Evolutionary conservation across 2,797 vertebrate genomes (phyloP).

Genomic region (Tragopan temminckii): DNA sequence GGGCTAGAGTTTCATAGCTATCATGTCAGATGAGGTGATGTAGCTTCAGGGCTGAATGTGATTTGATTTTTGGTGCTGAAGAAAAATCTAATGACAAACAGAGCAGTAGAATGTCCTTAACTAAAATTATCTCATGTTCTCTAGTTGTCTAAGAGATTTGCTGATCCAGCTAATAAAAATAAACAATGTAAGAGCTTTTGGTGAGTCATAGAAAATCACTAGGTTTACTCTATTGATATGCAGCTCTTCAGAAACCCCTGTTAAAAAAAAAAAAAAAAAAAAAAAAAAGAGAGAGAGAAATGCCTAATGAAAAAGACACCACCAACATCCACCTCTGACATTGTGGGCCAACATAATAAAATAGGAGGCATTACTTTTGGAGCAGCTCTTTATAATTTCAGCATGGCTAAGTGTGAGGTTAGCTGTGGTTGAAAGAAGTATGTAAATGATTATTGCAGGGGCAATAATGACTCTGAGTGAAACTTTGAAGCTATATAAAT

Average conservation of each 20-base stretch:
- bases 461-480: neutral
- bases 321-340: neutral
- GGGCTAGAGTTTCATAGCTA: neutral
- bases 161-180: conserved; percentile 3
- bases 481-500: neutral
- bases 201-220: conserved; percentile 25
- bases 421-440: neutral
- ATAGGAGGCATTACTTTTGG: too few species aligned
- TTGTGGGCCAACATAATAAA: too few species aligned
- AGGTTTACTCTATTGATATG: neutral
- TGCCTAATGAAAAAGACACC: neutral
- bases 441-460: neutral
- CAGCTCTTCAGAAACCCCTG: neutral
- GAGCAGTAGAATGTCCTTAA: neutral
- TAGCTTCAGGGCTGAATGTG: neutral
- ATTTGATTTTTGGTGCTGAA: conserved; percentile 15
- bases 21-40: neutral
- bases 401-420: neutral
- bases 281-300: too few species aligned
- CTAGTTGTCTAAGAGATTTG: neutral
- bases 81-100: neutral
- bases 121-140: neutral
- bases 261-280: too few species aligned
- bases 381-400: neutral
- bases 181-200: neutral